Evolutionary conservation across 2,797 vertebrate genomes (phyloP).

Genomic region (Sebastes iracundus): DNA sequence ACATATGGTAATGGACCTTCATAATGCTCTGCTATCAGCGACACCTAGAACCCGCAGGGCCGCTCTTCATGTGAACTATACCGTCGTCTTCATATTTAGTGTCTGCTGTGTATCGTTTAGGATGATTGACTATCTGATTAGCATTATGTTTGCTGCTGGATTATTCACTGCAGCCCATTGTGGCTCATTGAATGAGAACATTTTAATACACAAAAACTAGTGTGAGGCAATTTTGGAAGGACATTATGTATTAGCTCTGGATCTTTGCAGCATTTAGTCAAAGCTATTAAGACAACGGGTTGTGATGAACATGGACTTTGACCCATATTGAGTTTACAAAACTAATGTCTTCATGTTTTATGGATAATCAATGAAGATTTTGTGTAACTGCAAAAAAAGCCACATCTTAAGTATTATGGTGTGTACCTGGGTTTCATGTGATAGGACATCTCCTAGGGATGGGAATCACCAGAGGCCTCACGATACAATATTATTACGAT

Average conservation of each 20-base stretch:
- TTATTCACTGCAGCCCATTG: constrained; percentile 16
- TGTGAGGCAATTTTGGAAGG: not conserved
- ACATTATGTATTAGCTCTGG: not conserved
- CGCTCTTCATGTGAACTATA: constrained; percentile 51
- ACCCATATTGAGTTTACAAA: not conserved
- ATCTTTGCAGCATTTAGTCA: not conserved
- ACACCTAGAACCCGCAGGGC: constrained; percentile 64
- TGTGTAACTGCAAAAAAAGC: not conserved
- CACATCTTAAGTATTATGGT: not conserved
- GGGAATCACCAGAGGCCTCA: too few species aligned
- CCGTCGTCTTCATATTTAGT: constrained; percentile 56
- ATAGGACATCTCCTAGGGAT: not conserved
- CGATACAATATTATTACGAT: too few species aligned
- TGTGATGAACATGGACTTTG: not conserved
- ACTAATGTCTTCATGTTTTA: not conserved
- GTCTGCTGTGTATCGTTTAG: constrained; percentile 45
- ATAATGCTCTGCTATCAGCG: constrained; percentile 67
- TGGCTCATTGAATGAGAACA: constrained; percentile 12
- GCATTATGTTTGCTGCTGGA: constrained; percentile 41
- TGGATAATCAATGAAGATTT: not conserved
- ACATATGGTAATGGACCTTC: constrained; percentile 74
- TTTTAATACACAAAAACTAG: not conserved
- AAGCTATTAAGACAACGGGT: not conserved
- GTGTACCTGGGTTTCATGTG: not conserved
- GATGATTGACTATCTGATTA: constrained; percentile 65